Evolutionary conservation across 2,797 vertebrate species (phyloP), one percentile per base, ranked within the genome.

Genomic region (Mus minutoides): DNA sequence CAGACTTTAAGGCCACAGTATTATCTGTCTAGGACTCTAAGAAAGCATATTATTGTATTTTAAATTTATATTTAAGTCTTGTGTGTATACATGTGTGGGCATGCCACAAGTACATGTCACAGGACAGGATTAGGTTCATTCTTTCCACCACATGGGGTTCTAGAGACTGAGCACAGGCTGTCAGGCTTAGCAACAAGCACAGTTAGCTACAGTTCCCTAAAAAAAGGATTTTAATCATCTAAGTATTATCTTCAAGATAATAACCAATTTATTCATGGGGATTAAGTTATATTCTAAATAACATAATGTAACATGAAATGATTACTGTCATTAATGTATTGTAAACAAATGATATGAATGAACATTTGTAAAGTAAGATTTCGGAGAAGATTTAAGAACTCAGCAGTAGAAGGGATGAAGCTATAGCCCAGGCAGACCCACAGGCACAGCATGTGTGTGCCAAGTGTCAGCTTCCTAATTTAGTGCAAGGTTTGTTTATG

Each of bases 21-120:
- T 43, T 24, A 37, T 37, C 37, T 77, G 37, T 60, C 75, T 88
- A 60, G 31, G 24, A 91, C 3, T 73, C 54, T 92, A 31, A 85
- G 87, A 2, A 93, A 94, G 75, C 94, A 90, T 56, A 76, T 96
- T 92, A 90, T 52, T n/a, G 21, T 7, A 80, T 79, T n/a, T 86
- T 69, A 86, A 69, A n/a, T n/a, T n/a, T 84, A 64, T 40, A 64
- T 8, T 85, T 26, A 71, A 67, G 34, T 43, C 29, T 85, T 84
- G 29, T 64, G 17, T 64, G 12, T 62, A 62, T 29, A 49, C 26
- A 19, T 34, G 22, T 52, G 31, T 49, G 62, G 29, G 34, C 64
- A 71, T 26, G 34, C 4, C 62, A n/a, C 62, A 85, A 9, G 12
- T 14, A 24, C 43, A 17, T 3, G 46, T 19, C 64, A 79, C 46